Conservation (phyloP, 2,888 invertebrate species). For the Acanthacorydalis orientalis region DNA sequence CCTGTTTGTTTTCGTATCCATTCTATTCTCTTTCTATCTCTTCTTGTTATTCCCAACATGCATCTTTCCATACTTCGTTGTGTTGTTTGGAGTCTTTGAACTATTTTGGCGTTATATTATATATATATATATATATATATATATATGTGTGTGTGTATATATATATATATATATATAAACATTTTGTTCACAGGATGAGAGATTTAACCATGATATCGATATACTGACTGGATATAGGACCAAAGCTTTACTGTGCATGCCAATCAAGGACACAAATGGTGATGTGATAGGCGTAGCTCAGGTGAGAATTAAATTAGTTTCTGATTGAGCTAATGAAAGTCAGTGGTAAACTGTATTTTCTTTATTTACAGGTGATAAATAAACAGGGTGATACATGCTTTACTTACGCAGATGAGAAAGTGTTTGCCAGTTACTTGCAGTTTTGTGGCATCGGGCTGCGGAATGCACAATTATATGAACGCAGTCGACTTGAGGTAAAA, state of each 20-base stretch:
- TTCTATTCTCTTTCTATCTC: too few species aligned
- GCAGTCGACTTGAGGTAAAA: conserved; percentile 87
- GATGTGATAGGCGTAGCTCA: conserved; percentile 96
- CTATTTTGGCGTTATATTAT: too few species aligned
- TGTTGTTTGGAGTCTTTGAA: too few species aligned
- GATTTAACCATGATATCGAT: conserved; percentile 91
- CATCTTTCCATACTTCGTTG: too few species aligned
- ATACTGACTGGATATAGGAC: conserved; percentile 86
- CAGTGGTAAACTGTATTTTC: background rate
- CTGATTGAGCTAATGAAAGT: conserved; percentile 9
- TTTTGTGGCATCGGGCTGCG: conserved; percentile 92
- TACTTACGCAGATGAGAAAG: conserved; percentile 72
- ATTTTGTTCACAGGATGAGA: conserved; percentile 49
- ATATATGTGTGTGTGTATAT: too few species aligned
- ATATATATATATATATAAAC: too few species aligned
- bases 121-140: too few species aligned
- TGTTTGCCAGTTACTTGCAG: conserved; percentile 84
- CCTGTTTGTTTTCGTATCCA: too few species aligned
- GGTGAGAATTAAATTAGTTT: conserved; percentile 29
- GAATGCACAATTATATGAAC: conserved; percentile 91
- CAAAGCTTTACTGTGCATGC: conserved; percentile 85
- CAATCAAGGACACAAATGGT: conserved; percentile 84
- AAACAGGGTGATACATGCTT: conserved; percentile 73
- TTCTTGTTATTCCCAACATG: too few species aligned
- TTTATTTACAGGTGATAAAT: conserved; percentile 57